These are phyloP conservation scores for Yponomeuta plumbellus DNA, from an alignment of 2,888 invertebrate genomes.

Conservation along the genomic window DNA sequence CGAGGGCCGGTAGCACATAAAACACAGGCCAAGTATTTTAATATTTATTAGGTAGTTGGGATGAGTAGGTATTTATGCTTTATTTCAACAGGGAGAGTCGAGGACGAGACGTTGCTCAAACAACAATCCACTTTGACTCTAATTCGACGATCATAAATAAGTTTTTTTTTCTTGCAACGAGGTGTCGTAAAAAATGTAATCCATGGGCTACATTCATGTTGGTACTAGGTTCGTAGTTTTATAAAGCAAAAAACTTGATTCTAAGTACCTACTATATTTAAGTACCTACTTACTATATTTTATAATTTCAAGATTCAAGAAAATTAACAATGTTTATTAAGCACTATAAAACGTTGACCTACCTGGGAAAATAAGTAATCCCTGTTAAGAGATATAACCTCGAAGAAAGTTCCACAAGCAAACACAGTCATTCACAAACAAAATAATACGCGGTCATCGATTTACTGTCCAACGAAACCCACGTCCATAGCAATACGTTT, in stretches of 20 bases:
- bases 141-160: neutral
- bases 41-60: neutral
- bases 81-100: neutral
- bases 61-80: neutral
- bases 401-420: neutral
- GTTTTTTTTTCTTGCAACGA: neutral
- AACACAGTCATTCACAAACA: conserved; percentile 4
- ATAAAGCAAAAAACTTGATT: too few relatives aligned
- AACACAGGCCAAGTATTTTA: neutral
- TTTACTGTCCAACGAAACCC: neutral
- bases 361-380: neutral
- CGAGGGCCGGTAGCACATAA: neutral
- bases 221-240: too few relatives aligned
- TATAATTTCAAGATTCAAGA: too few relatives aligned
- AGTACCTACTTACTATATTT: too few relatives aligned
- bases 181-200: too few relatives aligned
- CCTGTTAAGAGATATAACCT: neutral
- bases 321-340: neutral
- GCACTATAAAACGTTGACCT: neutral
- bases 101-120: neutral
- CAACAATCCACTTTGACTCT: neutral
- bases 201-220: too few relatives aligned
- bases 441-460: neutral
- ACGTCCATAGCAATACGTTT: neutral
- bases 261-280: too few relatives aligned